phyloP scores from a whole-genome alignment of 2,797 vertebrate genomes.

The Choloepus didactylus region DNA sequence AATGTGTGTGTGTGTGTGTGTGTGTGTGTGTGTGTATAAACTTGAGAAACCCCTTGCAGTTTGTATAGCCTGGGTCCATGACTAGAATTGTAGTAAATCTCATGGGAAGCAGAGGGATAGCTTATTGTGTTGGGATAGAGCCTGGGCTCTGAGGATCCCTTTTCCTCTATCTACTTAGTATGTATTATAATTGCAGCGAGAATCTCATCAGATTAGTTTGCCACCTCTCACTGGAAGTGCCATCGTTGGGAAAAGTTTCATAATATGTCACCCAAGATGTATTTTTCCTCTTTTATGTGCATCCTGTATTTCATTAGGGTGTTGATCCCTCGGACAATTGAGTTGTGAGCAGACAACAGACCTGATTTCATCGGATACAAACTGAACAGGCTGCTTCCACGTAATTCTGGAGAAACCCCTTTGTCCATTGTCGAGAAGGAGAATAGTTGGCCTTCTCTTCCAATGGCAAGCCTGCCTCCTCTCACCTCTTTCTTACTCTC shows the following conservation, averaged over 20 bases:
- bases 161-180: not conserved
- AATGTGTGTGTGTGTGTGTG: no score
- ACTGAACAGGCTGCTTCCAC: not conserved
- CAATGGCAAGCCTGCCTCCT: not conserved
- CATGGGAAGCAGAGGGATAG: not conserved
- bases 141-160: not conserved
- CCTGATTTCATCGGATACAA: constrained; percentile 13
- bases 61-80: not conserved
- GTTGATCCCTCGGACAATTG: constrained; percentile 6
- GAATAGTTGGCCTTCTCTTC: not conserved
- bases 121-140: not conserved
- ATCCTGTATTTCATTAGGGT: not conserved
- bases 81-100: not conserved
- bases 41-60: not conserved
- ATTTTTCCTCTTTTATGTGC: not conserved
- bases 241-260: not conserved
- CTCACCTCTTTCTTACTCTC: not conserved
- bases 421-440: not conserved
- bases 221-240: not conserved
- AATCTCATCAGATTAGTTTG: not conserved
- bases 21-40: not conserved
- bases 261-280: not conserved
- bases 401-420: not conserved
- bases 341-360: not conserved
- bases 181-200: not conserved